These are phyloP conservation scores for Drosophila rubida DNA, from an alignment of 2,888 invertebrate genomes.

Conservation along the genomic window DNA sequence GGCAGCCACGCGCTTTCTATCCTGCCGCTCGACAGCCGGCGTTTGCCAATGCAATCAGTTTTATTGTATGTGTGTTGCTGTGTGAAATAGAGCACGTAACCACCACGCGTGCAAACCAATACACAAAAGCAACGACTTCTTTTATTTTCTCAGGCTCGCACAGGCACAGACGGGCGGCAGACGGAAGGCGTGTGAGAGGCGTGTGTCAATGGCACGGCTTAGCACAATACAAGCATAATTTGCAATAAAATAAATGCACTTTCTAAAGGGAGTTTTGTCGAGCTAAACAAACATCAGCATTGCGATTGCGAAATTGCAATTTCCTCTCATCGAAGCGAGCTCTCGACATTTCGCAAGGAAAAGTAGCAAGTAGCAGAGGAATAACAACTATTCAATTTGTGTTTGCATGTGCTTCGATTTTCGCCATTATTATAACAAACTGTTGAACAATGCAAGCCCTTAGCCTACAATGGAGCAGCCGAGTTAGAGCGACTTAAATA, in stretches of 20 bases:
- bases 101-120: conserved; percentile 64
- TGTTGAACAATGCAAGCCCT: conserved; percentile 39
- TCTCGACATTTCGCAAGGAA: conserved; percentile 25
- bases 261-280: conserved; percentile 57
- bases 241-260: conserved; percentile 43
- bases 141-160: conserved; percentile 16
- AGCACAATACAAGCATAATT: conserved; percentile 67
- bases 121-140: conserved; percentile 25
- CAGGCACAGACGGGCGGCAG: conserved; percentile 47
- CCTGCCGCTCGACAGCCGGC: conserved; percentile 60
- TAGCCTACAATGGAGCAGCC: conserved; percentile 16
- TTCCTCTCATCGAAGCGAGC: conserved; percentile 27
- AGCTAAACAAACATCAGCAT: conserved; percentile 54
- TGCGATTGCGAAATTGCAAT: conserved; percentile 63
- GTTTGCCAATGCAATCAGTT: conserved; percentile 78
- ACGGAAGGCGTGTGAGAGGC: conserved; percentile 33
- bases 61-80: conserved; percentile 47
- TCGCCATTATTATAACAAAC: conserved; percentile 63
- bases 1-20: conserved; percentile 51
- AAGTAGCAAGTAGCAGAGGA: not conserved
- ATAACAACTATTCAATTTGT: conserved; percentile 19
- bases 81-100: conserved; percentile 65
- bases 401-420: conserved; percentile 40
- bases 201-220: conserved; percentile 33
- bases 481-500: conserved; percentile 50